These are phyloP conservation scores for Lamellibrachia luymesi DNA, from an alignment of 1,140 invertebrate genomes.

Conservation along the genomic window DNA sequence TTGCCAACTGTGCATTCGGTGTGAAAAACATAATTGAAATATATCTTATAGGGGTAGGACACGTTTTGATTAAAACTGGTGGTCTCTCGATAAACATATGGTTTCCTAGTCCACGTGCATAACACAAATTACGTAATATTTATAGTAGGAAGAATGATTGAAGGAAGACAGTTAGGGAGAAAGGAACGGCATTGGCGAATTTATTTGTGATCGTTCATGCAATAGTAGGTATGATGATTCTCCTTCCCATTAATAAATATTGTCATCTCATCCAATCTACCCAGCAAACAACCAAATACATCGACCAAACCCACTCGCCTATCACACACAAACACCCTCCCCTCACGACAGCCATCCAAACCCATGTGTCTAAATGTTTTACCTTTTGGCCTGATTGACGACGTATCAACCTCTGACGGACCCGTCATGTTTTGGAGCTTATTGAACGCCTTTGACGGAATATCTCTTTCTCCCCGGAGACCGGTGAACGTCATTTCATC, in stretches of 20 bases:
- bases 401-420: conserved; percentile 32
- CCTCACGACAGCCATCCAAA: no score
- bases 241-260: background rate
- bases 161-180: no score
- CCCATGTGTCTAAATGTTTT: background rate
- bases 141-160: background rate
- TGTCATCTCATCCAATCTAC: background rate
- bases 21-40: background rate
- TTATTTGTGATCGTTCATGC: no score
- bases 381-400: conserved; percentile 27
- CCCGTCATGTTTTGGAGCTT: conserved; percentile 62
- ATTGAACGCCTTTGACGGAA: conserved; percentile 71
- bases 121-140: background rate
- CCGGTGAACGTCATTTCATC: conserved; percentile 62
- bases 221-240: no score
- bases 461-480: conserved; percentile 65
- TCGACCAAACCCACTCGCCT: background rate
- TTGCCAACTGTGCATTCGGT: background rate
- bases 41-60: background rate
- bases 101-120: background rate
- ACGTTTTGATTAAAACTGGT: background rate
- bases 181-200: no score
- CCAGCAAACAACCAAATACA: background rate
- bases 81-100: no score
- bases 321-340: no score